These are phyloP conservation scores for Lordiphosa fenestrarum DNA, from an alignment of 2,888 invertebrate genomes.

Conservation along the genomic window DNA sequence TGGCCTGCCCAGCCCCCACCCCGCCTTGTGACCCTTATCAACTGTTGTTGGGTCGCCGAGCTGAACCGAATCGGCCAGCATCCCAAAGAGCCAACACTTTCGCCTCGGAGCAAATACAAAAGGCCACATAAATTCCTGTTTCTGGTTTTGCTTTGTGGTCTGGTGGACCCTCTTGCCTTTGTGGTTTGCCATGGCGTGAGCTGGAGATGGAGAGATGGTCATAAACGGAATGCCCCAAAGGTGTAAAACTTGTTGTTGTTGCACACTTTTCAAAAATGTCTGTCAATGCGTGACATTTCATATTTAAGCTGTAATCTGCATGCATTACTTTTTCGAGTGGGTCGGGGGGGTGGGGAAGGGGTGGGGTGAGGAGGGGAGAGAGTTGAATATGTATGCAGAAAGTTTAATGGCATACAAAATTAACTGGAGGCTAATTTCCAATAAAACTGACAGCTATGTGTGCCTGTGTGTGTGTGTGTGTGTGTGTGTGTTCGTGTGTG, in stretches of 20 bases:
- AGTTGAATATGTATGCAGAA: conserved; percentile 43
- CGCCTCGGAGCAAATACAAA: conserved; percentile 56
- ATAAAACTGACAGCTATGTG: conserved; percentile 66
- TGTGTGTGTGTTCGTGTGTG: conserved; percentile 1
- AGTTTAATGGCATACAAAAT: conserved; percentile 69
- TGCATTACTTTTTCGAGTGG: conserved; percentile 63
- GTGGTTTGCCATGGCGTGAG: conserved; percentile 38
- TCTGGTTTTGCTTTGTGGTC: conserved; percentile 44
- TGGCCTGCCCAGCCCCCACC: conserved; percentile 2
- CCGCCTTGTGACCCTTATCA: conserved; percentile 62
- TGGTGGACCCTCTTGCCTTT: conserved; percentile 19
- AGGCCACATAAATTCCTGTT: conserved; percentile 53
- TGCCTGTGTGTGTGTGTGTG: not conserved
- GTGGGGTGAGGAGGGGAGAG: conserved; percentile 2
- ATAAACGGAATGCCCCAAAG: conserved; percentile 66
- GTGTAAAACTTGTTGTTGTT: conserved; percentile 58
- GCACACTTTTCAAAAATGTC: conserved; percentile 75
- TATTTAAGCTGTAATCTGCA: conserved; percentile 75
- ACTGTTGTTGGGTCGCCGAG: conserved; percentile 33
- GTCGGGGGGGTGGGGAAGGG: conserved; percentile 4
- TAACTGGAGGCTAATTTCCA: conserved; percentile 74
- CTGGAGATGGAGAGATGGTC: conserved; percentile 34
- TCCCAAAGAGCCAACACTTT: conserved; percentile 61
- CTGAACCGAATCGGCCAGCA: conserved; percentile 23
- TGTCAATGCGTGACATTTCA: conserved; percentile 76